These are phyloP conservation scores for Pseudolaguvia tuberculata DNA, from an alignment of 2,113 vertebrate genomes.

Conservation along the genomic window DNA sequence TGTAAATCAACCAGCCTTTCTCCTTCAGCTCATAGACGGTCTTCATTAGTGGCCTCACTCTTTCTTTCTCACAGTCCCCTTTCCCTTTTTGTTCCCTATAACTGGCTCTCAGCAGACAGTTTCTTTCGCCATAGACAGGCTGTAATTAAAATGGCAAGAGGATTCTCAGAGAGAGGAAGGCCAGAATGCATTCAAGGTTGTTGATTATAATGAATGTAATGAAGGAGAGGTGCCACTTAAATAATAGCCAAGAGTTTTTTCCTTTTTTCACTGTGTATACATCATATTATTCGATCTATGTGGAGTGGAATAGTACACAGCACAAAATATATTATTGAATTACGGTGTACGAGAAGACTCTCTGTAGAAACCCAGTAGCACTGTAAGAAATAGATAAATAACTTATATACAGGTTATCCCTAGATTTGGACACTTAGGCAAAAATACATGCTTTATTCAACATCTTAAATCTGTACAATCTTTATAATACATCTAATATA, in stretches of 20 bases:
- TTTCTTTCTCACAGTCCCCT: not conserved
- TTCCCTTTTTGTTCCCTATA: not conserved
- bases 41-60: constrained; percentile 18
- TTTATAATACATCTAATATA: no score
- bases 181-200: constrained; percentile 3
- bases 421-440: no score
- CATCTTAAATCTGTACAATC: no score
- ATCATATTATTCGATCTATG: not conserved
- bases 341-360: not conserved
- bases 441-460: no score
- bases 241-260: not conserved
- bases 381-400: not conserved
- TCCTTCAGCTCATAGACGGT: not conserved
- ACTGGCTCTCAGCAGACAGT: not conserved
- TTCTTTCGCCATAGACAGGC: not conserved
- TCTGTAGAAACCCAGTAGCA: not conserved
- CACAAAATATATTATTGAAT: not conserved
- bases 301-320: not conserved
- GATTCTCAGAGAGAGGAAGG: not conserved
- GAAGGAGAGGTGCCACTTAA: not conserved
- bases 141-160: not conserved
- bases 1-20: constrained; percentile 33
- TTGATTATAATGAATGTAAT: not conserved
- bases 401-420: no score
- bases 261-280: not conserved